Percentiles rank a stretch among this genome's conserved stretches.
Evolutionary conservation across 2,888 invertebrate genomes (phyloP).

Genomic region (Eueremaeus valkanovi): DNA sequence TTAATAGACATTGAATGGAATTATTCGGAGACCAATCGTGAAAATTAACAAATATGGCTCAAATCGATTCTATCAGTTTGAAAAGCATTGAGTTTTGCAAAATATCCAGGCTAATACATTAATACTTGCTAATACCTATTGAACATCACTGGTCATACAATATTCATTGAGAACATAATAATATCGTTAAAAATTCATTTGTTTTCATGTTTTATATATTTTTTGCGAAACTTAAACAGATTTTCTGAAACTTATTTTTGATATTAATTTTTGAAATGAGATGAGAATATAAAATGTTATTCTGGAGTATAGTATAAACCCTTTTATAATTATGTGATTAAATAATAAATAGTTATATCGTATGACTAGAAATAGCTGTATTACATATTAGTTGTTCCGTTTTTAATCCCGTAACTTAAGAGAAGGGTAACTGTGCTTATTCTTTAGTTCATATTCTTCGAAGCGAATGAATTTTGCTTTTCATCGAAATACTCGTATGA

Average conservation of each 20-base stretch:
- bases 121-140: neutral
- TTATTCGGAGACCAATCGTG: no score
- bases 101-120: no score
- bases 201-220: neutral
- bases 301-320: neutral
- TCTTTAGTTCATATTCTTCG: neutral
- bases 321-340: constrained; percentile 22
- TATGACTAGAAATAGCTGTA: neutral
- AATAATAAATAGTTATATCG: neutral
- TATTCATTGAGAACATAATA: constrained; percentile 7
- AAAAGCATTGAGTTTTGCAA: no score
- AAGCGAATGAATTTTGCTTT: constrained; percentile 1
- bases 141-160: neutral
- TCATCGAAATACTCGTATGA: constrained; percentile 9
- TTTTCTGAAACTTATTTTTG: neutral
- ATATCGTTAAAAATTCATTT: constrained; percentile 12
- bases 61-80: no score
- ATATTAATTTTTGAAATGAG: constrained; percentile 6
- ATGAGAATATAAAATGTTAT: neutral
- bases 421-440: neutral
- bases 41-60: no score
- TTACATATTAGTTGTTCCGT: no score
- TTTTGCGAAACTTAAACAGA: neutral
- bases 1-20: no score
- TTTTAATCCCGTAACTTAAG: neutral